A percentile compares a stretch with the other conserved stretches of the same genome.
phyloP scores from a whole-genome alignment of 2,113 vertebrate species.

The Psephotus haematonotus region DNA sequence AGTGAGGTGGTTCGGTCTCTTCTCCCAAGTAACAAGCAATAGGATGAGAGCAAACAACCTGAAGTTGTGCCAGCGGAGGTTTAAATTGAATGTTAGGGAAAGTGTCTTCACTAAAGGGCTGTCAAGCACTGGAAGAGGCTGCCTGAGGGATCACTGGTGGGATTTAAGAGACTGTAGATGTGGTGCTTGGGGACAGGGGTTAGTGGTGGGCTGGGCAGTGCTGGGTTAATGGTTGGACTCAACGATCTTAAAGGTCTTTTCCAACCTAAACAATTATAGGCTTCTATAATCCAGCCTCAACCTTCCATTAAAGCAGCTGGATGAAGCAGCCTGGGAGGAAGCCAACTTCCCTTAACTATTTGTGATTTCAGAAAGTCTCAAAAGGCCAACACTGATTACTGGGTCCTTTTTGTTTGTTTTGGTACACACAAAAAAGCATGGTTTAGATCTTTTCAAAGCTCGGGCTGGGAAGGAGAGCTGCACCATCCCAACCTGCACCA shows the following conservation, averaged over 20 bases:
- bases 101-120: neutral
- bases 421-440: neutral
- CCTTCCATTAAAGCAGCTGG: neutral
- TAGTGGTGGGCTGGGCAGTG: neutral
- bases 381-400: neutral
- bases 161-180: neutral
- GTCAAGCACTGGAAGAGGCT: neutral
- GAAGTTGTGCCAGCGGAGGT: neutral
- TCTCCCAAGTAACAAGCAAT: neutral
- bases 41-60: neutral
- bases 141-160: neutral
- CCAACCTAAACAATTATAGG: neutral
- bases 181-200: neutral
- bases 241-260: neutral
- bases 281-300: neutral
- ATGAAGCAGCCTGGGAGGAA: neutral
- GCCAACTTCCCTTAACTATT: neutral
- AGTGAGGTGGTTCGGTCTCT: neutral
- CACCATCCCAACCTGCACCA: neutral
- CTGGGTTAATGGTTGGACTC: neutral
- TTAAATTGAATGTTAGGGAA: neutral
- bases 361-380: neutral
- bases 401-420: neutral
- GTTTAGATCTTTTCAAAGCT: neutral
- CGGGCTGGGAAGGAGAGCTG: neutral